Conservation (phyloP, 2,797 vertebrate species). For the Brachyrhaphis roseni region DNA sequence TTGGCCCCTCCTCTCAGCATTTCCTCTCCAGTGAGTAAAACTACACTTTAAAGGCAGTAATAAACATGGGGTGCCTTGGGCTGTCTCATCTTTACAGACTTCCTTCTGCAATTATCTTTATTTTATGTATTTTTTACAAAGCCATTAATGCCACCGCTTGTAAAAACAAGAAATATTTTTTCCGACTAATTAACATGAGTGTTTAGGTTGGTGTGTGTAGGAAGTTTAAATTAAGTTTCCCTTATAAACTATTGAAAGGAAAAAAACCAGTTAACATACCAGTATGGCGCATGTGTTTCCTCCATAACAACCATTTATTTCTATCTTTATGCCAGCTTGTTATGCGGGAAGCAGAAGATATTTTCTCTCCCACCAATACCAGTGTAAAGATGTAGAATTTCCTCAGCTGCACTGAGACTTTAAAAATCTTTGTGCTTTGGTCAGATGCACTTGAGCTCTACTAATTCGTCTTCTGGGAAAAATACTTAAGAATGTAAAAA, state of each 20-base stretch:
- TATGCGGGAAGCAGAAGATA: neutral
- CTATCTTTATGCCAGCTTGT: neutral
- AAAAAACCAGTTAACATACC: neutral
- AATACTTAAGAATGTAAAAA: neutral
- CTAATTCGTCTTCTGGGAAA: neutral
- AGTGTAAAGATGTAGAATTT: neutral
- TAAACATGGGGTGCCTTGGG: neutral
- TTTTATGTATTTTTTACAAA: neutral
- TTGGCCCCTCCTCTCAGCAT: slow-evolving; percentile 94
- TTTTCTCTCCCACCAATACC: neutral
- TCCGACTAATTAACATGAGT: neutral
- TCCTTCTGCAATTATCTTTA: neutral
- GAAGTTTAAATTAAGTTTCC: neutral
- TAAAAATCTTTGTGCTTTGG: neutral
- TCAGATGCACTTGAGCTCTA: neutral
- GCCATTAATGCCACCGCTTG: neutral
- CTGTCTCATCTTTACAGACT: slow-evolving; percentile 20
- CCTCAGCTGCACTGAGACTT: neutral
- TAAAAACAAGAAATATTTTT: neutral
- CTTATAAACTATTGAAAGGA: neutral
- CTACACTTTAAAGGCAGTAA: slow-evolving; percentile 18
- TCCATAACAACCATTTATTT: neutral
- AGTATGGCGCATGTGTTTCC: neutral
- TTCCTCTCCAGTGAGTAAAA: slow-evolving; percentile 94
- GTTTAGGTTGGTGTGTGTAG: neutral